Evolutionary conservation across 2,113 vertebrate species (phyloP).

Genomic region (Fukomys damarensis): DNA sequence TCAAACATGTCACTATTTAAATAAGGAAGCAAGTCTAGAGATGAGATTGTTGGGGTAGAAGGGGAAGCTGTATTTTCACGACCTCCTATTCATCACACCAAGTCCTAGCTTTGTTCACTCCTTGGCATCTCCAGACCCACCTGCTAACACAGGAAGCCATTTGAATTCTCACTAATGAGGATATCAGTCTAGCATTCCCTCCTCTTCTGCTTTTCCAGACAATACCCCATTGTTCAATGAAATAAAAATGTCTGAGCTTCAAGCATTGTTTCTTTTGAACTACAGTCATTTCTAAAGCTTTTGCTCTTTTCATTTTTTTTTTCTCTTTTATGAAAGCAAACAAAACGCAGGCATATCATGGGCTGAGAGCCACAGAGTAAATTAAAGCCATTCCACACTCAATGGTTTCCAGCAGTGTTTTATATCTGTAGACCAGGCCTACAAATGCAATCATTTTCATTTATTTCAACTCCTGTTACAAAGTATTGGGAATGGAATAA

Average conservation of each 20-base stretch:
- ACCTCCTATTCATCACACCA: not conserved
- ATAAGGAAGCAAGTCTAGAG: not conserved
- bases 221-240: constrained; percentile 66
- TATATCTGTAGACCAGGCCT: constrained; percentile 63
- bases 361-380: constrained; percentile 57
- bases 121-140: not conserved
- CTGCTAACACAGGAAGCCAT: not conserved
- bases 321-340: constrained; percentile 73
- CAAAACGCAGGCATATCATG: not conserved
- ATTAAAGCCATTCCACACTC: constrained; percentile 68
- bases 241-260: constrained; percentile 61
- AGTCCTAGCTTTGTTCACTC: not conserved
- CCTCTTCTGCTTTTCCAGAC: not conserved
- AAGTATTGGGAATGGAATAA: constrained; percentile 13
- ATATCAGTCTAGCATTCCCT: not conserved
- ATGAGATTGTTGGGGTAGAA: not conserved
- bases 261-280: constrained; percentile 56
- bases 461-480: constrained; percentile 68
- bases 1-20: not conserved
- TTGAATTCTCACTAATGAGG: not conserved
- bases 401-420: constrained; percentile 61
- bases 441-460: constrained; percentile 54
- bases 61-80: not conserved
- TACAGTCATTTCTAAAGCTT: constrained; percentile 33
- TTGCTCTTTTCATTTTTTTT: constrained; percentile 59